phyloP scores from a whole-genome alignment of 2,797 vertebrate species.

The Micrastur ruficollis region DNA sequence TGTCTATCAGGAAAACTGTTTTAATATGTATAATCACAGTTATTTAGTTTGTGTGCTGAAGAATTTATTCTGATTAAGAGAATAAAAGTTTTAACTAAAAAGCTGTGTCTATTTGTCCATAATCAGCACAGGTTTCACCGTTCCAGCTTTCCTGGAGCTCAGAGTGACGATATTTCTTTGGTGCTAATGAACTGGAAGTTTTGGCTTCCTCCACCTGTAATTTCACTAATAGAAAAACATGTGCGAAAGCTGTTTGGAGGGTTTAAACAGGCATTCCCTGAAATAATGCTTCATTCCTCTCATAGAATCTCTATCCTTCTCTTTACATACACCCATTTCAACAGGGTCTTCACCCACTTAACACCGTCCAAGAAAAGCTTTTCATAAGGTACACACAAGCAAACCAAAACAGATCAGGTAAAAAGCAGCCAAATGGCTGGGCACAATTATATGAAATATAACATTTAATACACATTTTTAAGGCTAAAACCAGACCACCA shows the following conservation, averaged over 20 bases:
- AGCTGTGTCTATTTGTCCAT: neutral
- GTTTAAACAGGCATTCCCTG: neutral
- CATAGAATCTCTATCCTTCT: neutral
- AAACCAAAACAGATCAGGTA: neutral
- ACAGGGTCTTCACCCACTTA: neutral
- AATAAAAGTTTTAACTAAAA: neutral
- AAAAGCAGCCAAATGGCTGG: neutral
- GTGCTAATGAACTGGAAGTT: neutral
- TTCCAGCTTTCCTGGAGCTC: neutral
- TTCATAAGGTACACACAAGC: neutral
- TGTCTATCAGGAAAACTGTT: constrained; percentile 21
- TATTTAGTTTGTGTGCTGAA: neutral
- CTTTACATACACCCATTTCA: neutral
- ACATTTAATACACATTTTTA: neutral
- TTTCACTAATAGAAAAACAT: neutral
- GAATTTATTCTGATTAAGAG: neutral
- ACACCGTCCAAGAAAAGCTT: neutral
- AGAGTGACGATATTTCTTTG: neutral
- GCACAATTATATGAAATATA: neutral
- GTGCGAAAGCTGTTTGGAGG: neutral
- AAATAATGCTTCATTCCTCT: neutral
- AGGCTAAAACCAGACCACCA: neutral
- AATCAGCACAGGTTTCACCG: neutral
- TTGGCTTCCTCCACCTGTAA: neutral
- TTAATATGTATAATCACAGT: constrained; percentile 8